These are phyloP conservation scores for Trichomycterus rosablanca DNA, from an alignment of 2,113 vertebrate genomes.

Conservation along the genomic window DNA sequence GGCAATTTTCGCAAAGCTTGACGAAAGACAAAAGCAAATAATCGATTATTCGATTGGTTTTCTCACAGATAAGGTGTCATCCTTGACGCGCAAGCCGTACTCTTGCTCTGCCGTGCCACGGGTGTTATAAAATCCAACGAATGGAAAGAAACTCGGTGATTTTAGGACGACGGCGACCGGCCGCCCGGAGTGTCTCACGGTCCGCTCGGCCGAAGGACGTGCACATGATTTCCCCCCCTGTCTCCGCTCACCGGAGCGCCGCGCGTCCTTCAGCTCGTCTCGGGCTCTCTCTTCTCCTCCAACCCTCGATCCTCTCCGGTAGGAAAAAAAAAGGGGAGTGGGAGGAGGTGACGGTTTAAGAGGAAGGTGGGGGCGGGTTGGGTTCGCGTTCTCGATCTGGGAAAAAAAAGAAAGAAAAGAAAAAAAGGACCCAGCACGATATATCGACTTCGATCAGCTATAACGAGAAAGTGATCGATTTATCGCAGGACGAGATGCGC, in stretches of 20 bases:
- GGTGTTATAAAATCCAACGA: constrained; percentile 54
- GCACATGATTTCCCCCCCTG: constrained; percentile 63
- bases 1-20: not conserved
- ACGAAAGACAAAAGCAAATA: not conserved
- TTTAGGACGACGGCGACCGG: constrained; percentile 55
- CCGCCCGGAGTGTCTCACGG: constrained; percentile 54
- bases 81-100: constrained; percentile 51
- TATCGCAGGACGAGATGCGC: constrained; percentile 12
- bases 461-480: constrained; percentile 58
- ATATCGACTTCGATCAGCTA: constrained; percentile 51
- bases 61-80: constrained; percentile 50
- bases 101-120: constrained; percentile 57
- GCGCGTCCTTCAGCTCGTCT: constrained; percentile 48
- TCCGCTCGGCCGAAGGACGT: constrained; percentile 48
- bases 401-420: constrained; percentile 42
- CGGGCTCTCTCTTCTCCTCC: constrained; percentile 50
- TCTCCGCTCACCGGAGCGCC: constrained; percentile 52
- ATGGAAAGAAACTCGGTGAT: constrained; percentile 57
- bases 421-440: constrained; percentile 19
- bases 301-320: constrained; percentile 28
- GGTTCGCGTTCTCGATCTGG: constrained; percentile 37
- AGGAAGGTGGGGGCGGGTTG: constrained; percentile 44
- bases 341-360: constrained; percentile 35
- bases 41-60: constrained; percentile 39
- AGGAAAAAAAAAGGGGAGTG: constrained; percentile 47